Percentiles rank a stretch among this genome's conserved stretches.
These are phyloP conservation scores for Acanthurus tractus DNA, from an alignment of 2,797 vertebrate species.

Conservation along the genomic window DNA sequence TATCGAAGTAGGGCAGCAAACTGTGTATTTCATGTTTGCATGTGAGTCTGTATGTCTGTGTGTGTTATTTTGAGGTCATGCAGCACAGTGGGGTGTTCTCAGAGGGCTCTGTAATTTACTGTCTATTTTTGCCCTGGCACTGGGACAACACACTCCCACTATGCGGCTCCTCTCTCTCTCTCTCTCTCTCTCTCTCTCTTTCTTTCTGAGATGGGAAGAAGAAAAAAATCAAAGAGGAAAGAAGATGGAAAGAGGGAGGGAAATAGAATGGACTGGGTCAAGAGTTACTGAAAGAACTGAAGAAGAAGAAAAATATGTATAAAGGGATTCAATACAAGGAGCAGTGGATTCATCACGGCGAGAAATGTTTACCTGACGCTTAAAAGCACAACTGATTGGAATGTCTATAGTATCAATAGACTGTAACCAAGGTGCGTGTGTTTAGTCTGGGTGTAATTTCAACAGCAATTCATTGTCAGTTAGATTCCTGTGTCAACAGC, in stretches of 20 bases:
- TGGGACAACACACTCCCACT: constrained; percentile 79
- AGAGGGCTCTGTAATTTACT: constrained; percentile 80
- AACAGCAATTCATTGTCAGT: constrained; percentile 2
- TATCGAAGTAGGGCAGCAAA: constrained; percentile 63
- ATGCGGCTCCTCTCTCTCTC: constrained; percentile 58
- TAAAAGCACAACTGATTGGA: constrained; percentile 26
- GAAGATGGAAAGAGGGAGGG: constrained; percentile 37
- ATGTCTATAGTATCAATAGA: neutral
- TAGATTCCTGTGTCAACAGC: neutral
- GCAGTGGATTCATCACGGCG: neutral
- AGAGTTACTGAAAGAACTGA: constrained; percentile 21
- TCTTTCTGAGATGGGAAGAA: constrained; percentile 21
- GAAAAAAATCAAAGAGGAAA: constrained; percentile 43
- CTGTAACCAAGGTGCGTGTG: neutral
- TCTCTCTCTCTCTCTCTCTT: constrained; percentile 36
- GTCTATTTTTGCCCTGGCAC: constrained; percentile 82
- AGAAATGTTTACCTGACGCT: constrained; percentile 17
- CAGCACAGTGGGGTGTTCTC: constrained; percentile 78
- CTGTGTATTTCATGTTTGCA: constrained; percentile 65
- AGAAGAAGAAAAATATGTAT: constrained; percentile 22
- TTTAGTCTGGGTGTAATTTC: constrained; percentile 7
- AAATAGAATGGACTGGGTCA: constrained; percentile 32
- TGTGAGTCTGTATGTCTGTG: constrained; percentile 59
- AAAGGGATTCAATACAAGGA: constrained; percentile 3
- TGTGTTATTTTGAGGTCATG: constrained; percentile 82